These are phyloP conservation scores for Centrocercus urophasianus DNA, from an alignment of 2,113 vertebrate species.

Conservation along the genomic window DNA sequence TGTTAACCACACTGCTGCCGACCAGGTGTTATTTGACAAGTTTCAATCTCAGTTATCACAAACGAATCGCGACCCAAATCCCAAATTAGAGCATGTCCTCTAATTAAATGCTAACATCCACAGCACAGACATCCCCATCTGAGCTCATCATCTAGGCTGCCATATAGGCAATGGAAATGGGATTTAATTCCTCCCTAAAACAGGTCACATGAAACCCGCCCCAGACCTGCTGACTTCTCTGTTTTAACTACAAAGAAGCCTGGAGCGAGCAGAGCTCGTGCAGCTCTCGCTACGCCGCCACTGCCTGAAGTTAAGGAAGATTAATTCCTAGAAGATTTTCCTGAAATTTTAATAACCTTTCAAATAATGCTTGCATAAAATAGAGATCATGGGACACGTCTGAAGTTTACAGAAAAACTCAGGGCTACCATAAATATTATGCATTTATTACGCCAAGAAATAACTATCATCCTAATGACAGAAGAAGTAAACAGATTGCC, in stretches of 20 bases:
- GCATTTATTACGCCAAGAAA: neutral
- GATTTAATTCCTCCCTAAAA: constrained; percentile 18
- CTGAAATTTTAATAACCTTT: constrained; percentile 30
- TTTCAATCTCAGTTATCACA: constrained; percentile 16
- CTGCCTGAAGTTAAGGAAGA: constrained; percentile 12
- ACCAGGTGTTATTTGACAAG: neutral
- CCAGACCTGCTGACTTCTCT: constrained; percentile 56
- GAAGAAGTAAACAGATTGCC: neutral
- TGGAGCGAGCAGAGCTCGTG: neutral
- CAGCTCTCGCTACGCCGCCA: neutral
- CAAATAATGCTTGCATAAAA: constrained; percentile 26
- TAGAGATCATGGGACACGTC: neutral
- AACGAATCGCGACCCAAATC: neutral
- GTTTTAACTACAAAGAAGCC: constrained; percentile 54
- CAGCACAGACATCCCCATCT: neutral
- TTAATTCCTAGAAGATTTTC: constrained; percentile 49
- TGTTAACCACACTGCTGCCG: neutral
- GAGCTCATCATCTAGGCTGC: constrained; percentile 7
- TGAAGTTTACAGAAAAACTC: neutral
- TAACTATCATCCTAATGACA: neutral
- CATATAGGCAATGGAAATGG: constrained; percentile 28
- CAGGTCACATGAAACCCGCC: constrained; percentile 4
- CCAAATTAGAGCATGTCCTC: neutral
- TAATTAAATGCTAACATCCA: constrained; percentile 43
- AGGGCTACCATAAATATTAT: rapidly evolving